Base-by-base conservation (phyloP, 2,113 vertebrate genomes). In the Maccullochella peelii region DNA sequence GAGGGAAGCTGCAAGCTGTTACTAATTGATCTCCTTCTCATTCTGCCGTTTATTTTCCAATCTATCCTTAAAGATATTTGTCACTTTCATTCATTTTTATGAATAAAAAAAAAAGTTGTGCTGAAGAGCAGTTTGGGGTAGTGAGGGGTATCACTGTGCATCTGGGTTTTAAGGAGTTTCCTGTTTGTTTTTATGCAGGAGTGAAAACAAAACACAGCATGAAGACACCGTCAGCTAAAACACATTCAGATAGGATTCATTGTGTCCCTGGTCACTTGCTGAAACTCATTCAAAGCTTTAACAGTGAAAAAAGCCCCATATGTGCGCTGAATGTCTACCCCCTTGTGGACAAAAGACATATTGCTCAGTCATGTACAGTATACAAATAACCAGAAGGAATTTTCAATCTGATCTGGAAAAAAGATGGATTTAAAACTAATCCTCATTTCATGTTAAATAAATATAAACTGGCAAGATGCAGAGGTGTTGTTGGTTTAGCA, bases 291-390 rank as follows among this genome's bases (percentile, higher is more conserved):
- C 66, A 87, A 77, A 25, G 57, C 50, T 74, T 38, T 54, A 72
- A 73, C 88, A 75, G 20, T 21, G 21, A 40, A 57, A 36, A 81
- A 57, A 40, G 8, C 23, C 3, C 36, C 47, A 36, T 69, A 86
- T 78, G 74, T 42, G 59, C 90, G 94, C 91, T 88, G 90, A 91
- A 84, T 90, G 90, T 86, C 93, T 94, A 90, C 95, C 95, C 92
- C 86, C 94, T 94, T 89, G 94, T 95, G 95, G 94, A 85, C 76
- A 73, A 73, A 90, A 70, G 8, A 20, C 8, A 84, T 67, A 93
- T 79, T 90, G 74, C 84, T 77, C 38, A 30, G 25, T 44, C 55
- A 62, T 47, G 6, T 49, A 25, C n/a, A 38, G 18, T 2, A 18
- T 15, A n/a, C 23, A 23, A 30, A 38, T 15, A 61, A 61, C 21